Conservation (phyloP, 2,888 invertebrate genomes). For the Pheosia tremula region DNA sequence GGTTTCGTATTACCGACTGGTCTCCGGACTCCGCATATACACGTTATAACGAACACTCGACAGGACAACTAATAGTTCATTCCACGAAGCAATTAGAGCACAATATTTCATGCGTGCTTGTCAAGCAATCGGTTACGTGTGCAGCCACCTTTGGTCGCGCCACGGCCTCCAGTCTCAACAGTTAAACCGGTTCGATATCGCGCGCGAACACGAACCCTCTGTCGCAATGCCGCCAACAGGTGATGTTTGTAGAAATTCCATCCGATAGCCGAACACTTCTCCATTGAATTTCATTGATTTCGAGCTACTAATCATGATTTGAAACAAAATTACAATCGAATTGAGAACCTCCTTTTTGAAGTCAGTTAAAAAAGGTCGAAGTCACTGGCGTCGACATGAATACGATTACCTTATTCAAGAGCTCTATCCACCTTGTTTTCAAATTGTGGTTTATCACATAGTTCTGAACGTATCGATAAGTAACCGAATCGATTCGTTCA, state of each 20-base stretch:
- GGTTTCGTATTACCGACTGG: not conserved
- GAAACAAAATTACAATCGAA: no score
- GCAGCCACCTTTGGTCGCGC: slow-evolving; percentile 7
- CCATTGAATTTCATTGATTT: slow-evolving; percentile 13
- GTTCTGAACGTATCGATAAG: no score
- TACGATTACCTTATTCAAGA: no score
- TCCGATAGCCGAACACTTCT: slow-evolving; percentile 49
- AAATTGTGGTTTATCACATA: no score
- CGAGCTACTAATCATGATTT: slow-evolving; percentile 16
- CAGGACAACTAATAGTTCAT: not conserved
- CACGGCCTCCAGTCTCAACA: slow-evolving; percentile 21
- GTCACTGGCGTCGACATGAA: no score
- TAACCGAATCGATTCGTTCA: no score
- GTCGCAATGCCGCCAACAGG: slow-evolving; percentile 71
- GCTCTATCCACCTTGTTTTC: no score
- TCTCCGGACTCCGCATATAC: no score
- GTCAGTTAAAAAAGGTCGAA: no score
- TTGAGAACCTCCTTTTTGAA: no score
- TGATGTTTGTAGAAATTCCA: slow-evolving; percentile 73
- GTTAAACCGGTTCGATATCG: slow-evolving; percentile 71
- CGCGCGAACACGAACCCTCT: slow-evolving; percentile 58
- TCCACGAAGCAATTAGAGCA: not conserved
- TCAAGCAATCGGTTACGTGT: slow-evolving; percentile 5
- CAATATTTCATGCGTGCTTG: not conserved
- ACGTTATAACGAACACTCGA: not conserved